These are phyloP conservation scores for Pteria penguin DNA, from an alignment of 2,888 invertebrate genomes.

Conservation along the genomic window DNA sequence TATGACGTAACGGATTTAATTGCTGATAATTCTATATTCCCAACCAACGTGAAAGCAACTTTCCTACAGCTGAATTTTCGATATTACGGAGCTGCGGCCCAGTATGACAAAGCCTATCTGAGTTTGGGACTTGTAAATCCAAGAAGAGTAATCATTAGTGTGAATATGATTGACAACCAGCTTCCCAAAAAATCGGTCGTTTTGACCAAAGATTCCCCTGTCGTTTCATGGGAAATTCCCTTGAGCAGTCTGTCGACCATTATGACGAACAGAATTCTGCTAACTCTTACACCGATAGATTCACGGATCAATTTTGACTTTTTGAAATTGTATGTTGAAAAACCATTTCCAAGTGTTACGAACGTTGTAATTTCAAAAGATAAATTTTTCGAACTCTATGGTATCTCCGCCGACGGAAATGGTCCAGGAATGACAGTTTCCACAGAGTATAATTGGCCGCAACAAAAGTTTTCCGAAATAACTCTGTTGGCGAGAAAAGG, in stretches of 20 bases:
- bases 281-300: background rate
- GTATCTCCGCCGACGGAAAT: background rate
- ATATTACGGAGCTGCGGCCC: background rate
- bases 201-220: background rate
- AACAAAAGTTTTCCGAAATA: background rate
- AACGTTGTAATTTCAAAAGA: background rate
- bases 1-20: background rate
- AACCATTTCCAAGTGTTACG: background rate
- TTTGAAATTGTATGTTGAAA: background rate
- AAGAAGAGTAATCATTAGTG: background rate
- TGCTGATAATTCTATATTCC: background rate
- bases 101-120: background rate
- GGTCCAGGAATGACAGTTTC: background rate
- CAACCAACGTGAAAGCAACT: background rate
- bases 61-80: slow-evolving; percentile 2
- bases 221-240: background rate
- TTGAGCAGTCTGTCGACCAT: background rate
- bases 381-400: background rate
- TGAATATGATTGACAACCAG: background rate
- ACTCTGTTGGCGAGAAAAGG: background rate
- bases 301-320: background rate
- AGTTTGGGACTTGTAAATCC: slow-evolving; percentile 6
- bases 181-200: background rate
- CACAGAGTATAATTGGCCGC: background rate
- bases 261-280: background rate